A percentile compares a stretch with the other conserved stretches of the same genome.
Evolutionary conservation across 2,888 invertebrate genomes (phyloP).

Genomic region (Morpho achilles): DNA sequence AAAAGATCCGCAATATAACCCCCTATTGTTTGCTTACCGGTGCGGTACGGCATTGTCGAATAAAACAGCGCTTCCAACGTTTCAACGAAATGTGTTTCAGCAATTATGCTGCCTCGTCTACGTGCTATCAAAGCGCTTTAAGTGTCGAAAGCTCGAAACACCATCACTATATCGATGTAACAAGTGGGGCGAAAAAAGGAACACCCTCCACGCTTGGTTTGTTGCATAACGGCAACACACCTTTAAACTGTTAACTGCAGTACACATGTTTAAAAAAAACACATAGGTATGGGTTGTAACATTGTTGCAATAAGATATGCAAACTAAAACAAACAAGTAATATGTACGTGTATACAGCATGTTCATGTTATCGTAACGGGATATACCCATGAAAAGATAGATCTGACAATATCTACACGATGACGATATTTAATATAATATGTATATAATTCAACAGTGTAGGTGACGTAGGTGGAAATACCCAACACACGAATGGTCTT

Average conservation of each 20-base stretch:
- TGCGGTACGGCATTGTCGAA: slow-evolving; percentile 13
- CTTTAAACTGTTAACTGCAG: background rate
- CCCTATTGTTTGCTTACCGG: slow-evolving; percentile 22
- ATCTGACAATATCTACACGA: too few species aligned
- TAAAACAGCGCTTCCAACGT: slow-evolving; percentile 19
- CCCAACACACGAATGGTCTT: too few species aligned
- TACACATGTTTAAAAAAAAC: too few species aligned
- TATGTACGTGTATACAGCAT: too few species aligned
- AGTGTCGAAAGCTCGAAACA: slow-evolving; percentile 13
- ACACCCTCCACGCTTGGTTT: slow-evolving; percentile 16
- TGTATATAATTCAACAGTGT: too few species aligned
- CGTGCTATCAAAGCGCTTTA: slow-evolving; percentile 16
- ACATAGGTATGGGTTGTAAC: too few species aligned
- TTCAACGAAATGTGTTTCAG: slow-evolving; percentile 15
- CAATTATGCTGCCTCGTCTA: slow-evolving; percentile 5
- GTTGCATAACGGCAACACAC: slow-evolving; percentile 15
- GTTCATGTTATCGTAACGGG: too few species aligned
- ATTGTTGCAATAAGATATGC: too few species aligned
- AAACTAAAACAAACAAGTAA: too few species aligned
- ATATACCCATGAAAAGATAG: too few species aligned
- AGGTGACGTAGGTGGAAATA: too few species aligned
- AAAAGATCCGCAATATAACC: slow-evolving; percentile 20
- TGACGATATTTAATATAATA: too few species aligned
- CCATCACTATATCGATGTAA: slow-evolving; percentile 22
- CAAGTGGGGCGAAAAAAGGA: slow-evolving; percentile 22